Base-by-base conservation (phyloP, 2,113 vertebrate genomes). In the Choloepus hoffmanni region DNA sequence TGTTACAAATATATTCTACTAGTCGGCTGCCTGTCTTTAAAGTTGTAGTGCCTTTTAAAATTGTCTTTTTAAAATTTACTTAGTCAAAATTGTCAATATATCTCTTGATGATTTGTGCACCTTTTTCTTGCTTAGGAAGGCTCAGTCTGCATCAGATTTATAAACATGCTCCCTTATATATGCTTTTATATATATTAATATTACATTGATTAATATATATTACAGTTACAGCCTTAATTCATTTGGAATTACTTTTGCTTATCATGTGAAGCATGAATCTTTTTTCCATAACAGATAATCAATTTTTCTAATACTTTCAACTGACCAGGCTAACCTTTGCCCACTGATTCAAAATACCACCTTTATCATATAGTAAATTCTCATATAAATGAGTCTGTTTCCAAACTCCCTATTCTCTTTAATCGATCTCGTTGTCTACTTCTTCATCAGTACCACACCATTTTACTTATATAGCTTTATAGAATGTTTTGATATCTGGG, bases 231-330 rank as follows among this genome's bases (percentile, higher is more conserved):
- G 14, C 58, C n/a, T 94, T 88, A 89, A 82, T 94, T n/a, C 77
- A 55, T 89, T 63, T 50, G 74, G 84, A 79, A 78, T 70, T 93
- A 28, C n/a, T 89, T 73, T 78, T 55, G 60, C 72, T 82, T 94
- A 63, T 73, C 28, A 24, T 43, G 58, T 74, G 26, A 62, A 63
- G 1, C 73, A 53, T n/a, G 55, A 36, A 14, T 85, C 33, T 36
- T 23, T 88, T 73, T 40, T 30, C 0, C 40, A 70, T 60, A 36
- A 36, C 36, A 36, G 36, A 63, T 26, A 88, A 65, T 18, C 77
- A 88, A 73, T 55, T 81, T 11, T 82, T 65, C 36, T 26, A 82
- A 26, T n/a, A 33, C n/a, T 89, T 72, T n/a, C 43, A 58, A 90
- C 33, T 65, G 14, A 50, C 67, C 55, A 88, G 77, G 33, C 43